A percentile compares a stretch with the other conserved stretches of the same genome.
Evolutionary conservation across 2,888 invertebrate species (phyloP).

Genomic region (Coenonympha glycerion): DNA sequence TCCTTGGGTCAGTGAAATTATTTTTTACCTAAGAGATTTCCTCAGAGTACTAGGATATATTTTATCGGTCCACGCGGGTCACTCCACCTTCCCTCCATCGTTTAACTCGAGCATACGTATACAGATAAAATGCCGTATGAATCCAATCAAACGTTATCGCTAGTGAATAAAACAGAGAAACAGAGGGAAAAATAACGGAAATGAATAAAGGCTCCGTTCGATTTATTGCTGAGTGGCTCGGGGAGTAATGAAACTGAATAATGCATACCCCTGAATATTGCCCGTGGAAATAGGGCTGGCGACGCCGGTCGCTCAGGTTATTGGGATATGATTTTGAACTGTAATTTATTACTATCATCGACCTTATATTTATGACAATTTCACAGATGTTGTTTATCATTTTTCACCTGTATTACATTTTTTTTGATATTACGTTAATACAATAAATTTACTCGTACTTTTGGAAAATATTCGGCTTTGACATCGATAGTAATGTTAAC

Average conservation of each 20-base stretch:
- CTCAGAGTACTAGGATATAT: no score
- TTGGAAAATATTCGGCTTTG: no score
- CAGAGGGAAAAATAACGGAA: constrained; percentile 32
- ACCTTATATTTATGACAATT: no score
- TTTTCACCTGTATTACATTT: no score
- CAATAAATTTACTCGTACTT: no score
- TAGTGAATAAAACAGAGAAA: constrained; percentile 29
- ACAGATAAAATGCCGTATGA: constrained; percentile 35
- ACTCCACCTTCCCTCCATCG: not conserved
- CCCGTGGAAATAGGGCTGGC: constrained; percentile 49
- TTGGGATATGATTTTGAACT: no score
- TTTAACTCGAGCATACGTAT: not conserved
- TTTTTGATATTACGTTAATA: no score
- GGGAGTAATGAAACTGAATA: constrained; percentile 74
- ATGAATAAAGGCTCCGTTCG: constrained; percentile 60
- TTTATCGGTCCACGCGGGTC: not conserved
- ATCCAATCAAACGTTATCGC: constrained; percentile 30
- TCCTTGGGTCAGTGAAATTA: no score
- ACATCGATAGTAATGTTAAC: no score
- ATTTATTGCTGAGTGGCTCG: constrained; percentile 68
- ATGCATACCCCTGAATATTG: constrained; percentile 68
- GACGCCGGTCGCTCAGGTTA: not conserved
- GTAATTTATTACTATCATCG: no score
- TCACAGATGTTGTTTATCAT: no score
- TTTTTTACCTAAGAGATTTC: no score